These are phyloP conservation scores for Halcyon leucocephala DNA, from an alignment of 2,797 vertebrate species.

Conservation along the genomic window DNA sequence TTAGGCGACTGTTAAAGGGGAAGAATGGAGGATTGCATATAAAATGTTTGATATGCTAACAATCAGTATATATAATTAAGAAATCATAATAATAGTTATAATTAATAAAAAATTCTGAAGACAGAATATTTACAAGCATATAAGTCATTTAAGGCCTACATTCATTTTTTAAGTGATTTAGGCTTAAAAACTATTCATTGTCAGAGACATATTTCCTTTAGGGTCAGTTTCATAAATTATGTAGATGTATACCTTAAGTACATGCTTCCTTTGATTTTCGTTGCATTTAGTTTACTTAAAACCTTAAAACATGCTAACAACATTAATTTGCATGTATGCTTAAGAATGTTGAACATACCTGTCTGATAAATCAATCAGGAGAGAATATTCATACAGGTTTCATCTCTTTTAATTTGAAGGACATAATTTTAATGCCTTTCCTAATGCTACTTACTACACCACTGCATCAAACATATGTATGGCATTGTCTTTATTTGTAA, in stretches of 20 bases:
- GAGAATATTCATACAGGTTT: background rate
- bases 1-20: background rate
- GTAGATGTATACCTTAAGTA: background rate
- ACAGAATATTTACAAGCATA: background rate
- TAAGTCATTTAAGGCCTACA: background rate
- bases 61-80: background rate
- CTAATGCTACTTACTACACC: background rate
- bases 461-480: background rate
- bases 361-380: background rate
- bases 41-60: background rate
- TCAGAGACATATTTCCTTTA: background rate
- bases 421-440: background rate
- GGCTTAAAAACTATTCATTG: background rate
- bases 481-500: background rate
- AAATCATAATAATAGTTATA: background rate
- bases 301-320: background rate
- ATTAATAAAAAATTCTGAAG: background rate
- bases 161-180: background rate
- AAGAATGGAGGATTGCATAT: background rate
- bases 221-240: background rate
- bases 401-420: background rate
- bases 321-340: background rate
- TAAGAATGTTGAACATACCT: background rate
- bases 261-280: background rate
- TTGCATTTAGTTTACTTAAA: background rate